These are phyloP conservation scores for Cochlearius cochlearius DNA, from an alignment of 2,113 vertebrate genomes.

Conservation along the genomic window DNA sequence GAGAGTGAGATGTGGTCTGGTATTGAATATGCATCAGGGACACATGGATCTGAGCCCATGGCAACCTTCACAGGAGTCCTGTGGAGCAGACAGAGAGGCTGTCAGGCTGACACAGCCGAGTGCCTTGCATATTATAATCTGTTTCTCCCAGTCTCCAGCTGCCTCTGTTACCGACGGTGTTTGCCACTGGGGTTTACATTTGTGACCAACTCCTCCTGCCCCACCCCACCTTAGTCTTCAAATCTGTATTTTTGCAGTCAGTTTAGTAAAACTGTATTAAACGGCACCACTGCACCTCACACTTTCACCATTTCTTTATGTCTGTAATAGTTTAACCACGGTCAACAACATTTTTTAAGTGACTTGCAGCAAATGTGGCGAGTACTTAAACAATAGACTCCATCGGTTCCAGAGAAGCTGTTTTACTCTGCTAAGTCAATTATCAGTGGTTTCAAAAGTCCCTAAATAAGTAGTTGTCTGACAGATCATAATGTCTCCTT, in stretches of 20 bases:
- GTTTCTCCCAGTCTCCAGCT: conserved; percentile 21
- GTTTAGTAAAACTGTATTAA: background rate
- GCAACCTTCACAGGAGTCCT: conserved; percentile 62
- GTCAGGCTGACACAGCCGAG: conserved; percentile 58
- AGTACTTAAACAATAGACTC: conserved; percentile 47
- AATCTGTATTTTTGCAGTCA: background rate
- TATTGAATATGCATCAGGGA: conserved; percentile 67
- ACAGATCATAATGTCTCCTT: conserved; percentile 58
- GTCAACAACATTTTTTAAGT: conserved; percentile 26
- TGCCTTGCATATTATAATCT: conserved; percentile 53
- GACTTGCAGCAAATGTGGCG: conserved; percentile 2
- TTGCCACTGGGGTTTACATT: conserved; percentile 14
- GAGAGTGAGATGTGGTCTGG: conserved; percentile 38
- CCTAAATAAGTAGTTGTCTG: conserved; percentile 64
- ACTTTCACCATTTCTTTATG: background rate
- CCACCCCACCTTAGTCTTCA: background rate
- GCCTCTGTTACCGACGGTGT: background rate
- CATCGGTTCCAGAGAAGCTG: conserved; percentile 47
- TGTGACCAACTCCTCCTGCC: background rate
- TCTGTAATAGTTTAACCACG: background rate
- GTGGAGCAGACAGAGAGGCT: conserved; percentile 60
- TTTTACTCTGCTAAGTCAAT: conserved; percentile 60
- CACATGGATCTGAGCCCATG: conserved; percentile 60
- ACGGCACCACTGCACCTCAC: background rate
- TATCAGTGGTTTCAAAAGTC: conserved; percentile 55